Base-by-base conservation (phyloP, 53 echinoderm and acorn worm species). In the Paracentrotus lividus region DNA sequence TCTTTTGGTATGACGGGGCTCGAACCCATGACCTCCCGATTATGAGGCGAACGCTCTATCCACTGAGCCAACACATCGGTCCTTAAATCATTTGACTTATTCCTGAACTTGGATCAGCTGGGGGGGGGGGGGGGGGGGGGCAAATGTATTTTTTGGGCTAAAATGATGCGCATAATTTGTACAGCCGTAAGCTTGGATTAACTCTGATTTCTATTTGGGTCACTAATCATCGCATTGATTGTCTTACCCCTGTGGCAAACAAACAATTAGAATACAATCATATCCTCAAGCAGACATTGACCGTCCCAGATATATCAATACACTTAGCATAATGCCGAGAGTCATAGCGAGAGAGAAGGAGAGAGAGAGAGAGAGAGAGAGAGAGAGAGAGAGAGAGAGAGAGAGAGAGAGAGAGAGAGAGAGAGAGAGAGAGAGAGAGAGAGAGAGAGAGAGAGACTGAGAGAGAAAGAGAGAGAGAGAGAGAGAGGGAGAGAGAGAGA, bases 251-350 rank as follows among this genome's bases (percentile, higher is more conserved):
- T 12, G 5, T 5, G 72, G 20, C 72, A 72, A 72, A 38, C 40
- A 72, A 5, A 1, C 32, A 72, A 72, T 72, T 40, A 72, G 72
- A 72, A 72, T 36, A 72, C 72, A 72, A 72, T 72, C 72, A 3
- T 72, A 33, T 52, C 9, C 52, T 52, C 15, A 52, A n/a, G n/a
- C n/a, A n/a, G 10, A 57, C 57, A 10, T 20, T 21, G 36, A 36
- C 40, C 72, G 36, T 40, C 72, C 40, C n/a, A n/a, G 4, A 38
- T 20, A 36, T 38, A 38, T 16, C 4, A 16, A 36, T 40, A 72
- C 18, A 36, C 65, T 3, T 59, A 24, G 23, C 59, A 59, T n/a
- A 36, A 4, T 34, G 40, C 40, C 12, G 9, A 40, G 4, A 72
- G 38, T 18, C 36, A 72, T 3, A 38, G 69, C 34, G 26, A 69